These are phyloP conservation scores for Lasioglossum baleicum DNA, from an alignment of 1,140 invertebrate genomes.

Conservation along the genomic window DNA sequence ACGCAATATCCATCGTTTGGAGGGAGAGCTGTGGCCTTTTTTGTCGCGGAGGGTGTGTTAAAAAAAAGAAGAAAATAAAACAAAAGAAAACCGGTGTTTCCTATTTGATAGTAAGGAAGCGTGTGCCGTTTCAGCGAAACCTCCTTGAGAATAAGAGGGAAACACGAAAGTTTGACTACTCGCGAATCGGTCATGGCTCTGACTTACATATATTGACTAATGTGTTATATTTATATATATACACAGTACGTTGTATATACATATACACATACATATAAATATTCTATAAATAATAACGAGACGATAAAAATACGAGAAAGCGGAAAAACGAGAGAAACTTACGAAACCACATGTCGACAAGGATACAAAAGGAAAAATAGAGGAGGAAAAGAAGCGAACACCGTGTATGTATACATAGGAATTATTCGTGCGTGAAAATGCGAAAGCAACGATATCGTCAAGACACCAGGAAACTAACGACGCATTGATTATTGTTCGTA, in stretches of 20 bases:
- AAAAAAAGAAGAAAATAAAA: neutral
- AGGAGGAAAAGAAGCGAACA: slow-evolving; percentile 15
- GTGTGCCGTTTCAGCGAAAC: too few species aligned
- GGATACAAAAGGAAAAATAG: slow-evolving; percentile 8
- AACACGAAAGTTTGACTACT: slow-evolving; percentile 29
- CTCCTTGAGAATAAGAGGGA: neutral
- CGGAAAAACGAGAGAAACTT: slow-evolving; percentile 27
- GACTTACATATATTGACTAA: slow-evolving; percentile 68
- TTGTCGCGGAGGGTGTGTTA: neutral
- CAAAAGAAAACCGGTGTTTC: too few species aligned
- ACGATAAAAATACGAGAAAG: neutral
- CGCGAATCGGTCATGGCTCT: slow-evolving; percentile 69
- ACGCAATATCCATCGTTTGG: slow-evolving; percentile 52
- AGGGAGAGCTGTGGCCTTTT: neutral
- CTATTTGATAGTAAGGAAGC: too few species aligned
- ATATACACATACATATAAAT: slow-evolving; percentile 54
- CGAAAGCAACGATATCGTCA: slow-evolving; percentile 59
- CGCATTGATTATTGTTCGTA: slow-evolving; percentile 64
- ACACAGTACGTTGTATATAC: slow-evolving; percentile 69
- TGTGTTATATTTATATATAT: slow-evolving; percentile 69
- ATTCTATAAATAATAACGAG: slow-evolving; percentile 57
- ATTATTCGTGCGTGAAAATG: slow-evolving; percentile 43
- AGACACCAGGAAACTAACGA: slow-evolving; percentile 64
- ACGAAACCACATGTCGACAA: slow-evolving; percentile 50
- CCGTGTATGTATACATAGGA: slow-evolving; percentile 60